phyloP scores from a whole-genome alignment of 2,113 vertebrate species.

The Zingel zingel region DNA sequence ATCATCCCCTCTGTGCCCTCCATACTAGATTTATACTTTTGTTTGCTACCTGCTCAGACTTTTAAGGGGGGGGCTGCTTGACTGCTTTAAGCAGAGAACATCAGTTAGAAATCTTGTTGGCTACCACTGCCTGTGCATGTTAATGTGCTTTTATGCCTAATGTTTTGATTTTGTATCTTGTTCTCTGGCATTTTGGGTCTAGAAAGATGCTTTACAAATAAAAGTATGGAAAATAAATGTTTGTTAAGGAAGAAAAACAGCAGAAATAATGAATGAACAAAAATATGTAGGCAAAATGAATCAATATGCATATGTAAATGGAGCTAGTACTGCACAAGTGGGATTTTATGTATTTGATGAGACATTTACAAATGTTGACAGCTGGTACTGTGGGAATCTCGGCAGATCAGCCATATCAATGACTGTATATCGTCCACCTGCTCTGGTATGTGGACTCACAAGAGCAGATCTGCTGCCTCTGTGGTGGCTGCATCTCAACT shows the following conservation, averaged over 20 bases:
- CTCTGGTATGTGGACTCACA: background rate
- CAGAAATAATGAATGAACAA: too few species aligned
- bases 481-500: too few species aligned
- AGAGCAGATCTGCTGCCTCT: background rate
- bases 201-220: background rate
- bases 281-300: too few species aligned
- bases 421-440: background rate
- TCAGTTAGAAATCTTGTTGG: background rate
- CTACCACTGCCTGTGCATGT: background rate
- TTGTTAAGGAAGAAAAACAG: too few species aligned
- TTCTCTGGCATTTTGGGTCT: background rate
- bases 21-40: background rate
- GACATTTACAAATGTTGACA: background rate
- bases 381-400: background rate
- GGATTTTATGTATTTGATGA: background rate
- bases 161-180: background rate
- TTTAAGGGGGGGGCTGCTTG: background rate
- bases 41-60: background rate
- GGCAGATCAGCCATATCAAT: background rate
- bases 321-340: background rate
- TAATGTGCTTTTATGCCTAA: background rate
- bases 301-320: too few species aligned
- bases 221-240: background rate
- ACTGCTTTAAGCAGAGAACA: constrained; percentile 1
- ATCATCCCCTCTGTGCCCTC: background rate